These are phyloP conservation scores for Tethya wilhelma DNA, from an alignment of 37 sponge, comb jelly and placozoan species.

Conservation along the genomic window DNA sequence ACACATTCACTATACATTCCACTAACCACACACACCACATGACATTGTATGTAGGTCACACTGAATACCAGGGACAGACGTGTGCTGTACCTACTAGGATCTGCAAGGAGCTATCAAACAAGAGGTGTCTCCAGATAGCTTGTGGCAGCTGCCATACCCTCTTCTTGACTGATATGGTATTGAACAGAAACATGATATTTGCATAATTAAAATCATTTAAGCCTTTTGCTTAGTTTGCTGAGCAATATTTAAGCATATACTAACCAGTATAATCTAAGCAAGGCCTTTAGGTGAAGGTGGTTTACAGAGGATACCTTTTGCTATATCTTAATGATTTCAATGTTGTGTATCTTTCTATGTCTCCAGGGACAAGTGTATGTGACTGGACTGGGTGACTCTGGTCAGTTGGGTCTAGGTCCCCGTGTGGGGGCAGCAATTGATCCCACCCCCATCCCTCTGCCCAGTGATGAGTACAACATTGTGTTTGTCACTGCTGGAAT, in stretches of 20 bases:
- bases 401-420: constrained; percentile 74
- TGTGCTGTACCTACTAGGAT: constrained; percentile 39
- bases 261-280: not conserved
- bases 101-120: not conserved
- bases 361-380: constrained; percentile 62
- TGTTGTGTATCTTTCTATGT: not conserved
- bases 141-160: constrained; percentile 77
- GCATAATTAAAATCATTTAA: not conserved
- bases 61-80: constrained; percentile 11
- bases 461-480: constrained; percentile 35
- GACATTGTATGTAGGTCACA: constrained; percentile 37
- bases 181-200: not conserved
- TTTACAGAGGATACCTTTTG: not conserved
- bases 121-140: constrained; percentile 43
- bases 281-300: not conserved
- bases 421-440: not conserved
- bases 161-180: constrained; percentile 70
- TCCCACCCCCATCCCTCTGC: constrained; percentile 47
- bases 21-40: not conserved
- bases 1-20: not conserved
- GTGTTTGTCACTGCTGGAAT: constrained; percentile 54
- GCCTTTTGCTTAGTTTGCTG: too few species aligned
- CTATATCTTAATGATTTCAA: not conserved
- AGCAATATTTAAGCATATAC: too few species aligned
- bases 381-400: constrained; percentile 64